Evolutionary conservation across 2,888 invertebrate genomes (phyloP), one percentile per base, ranked within the genome.

Genomic region (Agonopterix arenella): DNA sequence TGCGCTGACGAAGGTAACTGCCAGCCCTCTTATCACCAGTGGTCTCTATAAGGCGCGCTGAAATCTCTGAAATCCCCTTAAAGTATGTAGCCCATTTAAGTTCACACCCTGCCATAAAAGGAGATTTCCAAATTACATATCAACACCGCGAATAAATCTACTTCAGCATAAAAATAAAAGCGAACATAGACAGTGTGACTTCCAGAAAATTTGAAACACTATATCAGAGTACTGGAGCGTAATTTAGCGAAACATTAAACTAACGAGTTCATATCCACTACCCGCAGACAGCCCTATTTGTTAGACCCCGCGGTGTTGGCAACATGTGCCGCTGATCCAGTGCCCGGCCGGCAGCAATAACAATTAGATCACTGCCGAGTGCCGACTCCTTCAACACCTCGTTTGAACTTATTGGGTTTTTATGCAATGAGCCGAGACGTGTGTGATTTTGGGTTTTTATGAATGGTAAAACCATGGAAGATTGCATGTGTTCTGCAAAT

Each of bases 341-440:
- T 55, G 58, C 59, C 7, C 62, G 65, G 41, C 13, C 36, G 44
- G 44, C 41, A 70, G 74, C 70, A 71, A 76, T 76, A 82, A 81
- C 81, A 83, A 83, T 84, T 77, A 79, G 70, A 76, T 75, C 72
- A 69, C 68, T 69, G 66, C 68, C 2, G 40, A 40, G 1, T 40
- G 66, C 68, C 2, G 40, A 40, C 9, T 40, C 28, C 28, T 28
- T 28, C 28, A 28, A 28, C 28, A 28, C 28, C 28, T 28, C 28
- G 28, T 28, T 28, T 28, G 28, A 28, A 28, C 28, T 28, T 28
- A 28, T 28, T 28, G 28, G 28, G 28, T 28, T 28, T 28, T 7
- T 28, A 28, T 28, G 28, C 28, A 5, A 5, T 40, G 40, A 40
- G 40, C 8, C 28, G 28, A 13, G 13, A 28, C 28, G 7, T 28